Base-by-base conservation (phyloP, 2,888 invertebrate species). In the Andrena trimmerana region DNA sequence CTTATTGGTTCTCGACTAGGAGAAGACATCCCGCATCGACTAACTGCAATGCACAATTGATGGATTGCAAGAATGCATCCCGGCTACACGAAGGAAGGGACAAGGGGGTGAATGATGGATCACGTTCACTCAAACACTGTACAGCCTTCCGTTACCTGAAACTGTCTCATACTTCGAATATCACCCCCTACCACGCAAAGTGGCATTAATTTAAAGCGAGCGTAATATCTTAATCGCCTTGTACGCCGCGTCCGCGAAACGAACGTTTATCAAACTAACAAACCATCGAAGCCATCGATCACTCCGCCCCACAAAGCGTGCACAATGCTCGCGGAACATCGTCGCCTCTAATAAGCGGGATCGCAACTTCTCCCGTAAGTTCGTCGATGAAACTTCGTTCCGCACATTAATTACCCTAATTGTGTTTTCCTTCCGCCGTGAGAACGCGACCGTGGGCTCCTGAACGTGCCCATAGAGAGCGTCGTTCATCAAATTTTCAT, bases 391-490 rank as follows among this genome's bases (percentile, higher is more conserved):
- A 84, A 86, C 83, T 80, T 76, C 72, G 83, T 86, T 83, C 69
- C 78, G 78, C 72, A 7, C 71, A 81, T 83, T 87, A 85, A 83
- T 86, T 83, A 81, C 76, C 78, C 70, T 86, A 83, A 83, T 83
- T 68, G 63, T 24, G 63, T 84, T 79, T 62, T 10, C 66, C 74
- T 65, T 52, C 36, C 65, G 31, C 4, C 78, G 71, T 16, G 66
- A 62, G 42, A 62, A 63, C 52, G 42, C 42, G 54, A 1, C 3
- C 7, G 62, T 67, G 48, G 50, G 50, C 29, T 66, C 2, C 31
- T 10, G 50, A 62, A 75, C 75, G 42, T 10, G 33, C 59, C 73
- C 63, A 42, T 31, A 31, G 13, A 62, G 48, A 65, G 31, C 33
- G 13, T 50, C 48, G 77, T 48, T 59, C 77, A 65, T 59, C 57